These are phyloP conservation scores for Xerus rutilus DNA, from an alignment of 2,797 vertebrate genomes.

Conservation along the genomic window DNA sequence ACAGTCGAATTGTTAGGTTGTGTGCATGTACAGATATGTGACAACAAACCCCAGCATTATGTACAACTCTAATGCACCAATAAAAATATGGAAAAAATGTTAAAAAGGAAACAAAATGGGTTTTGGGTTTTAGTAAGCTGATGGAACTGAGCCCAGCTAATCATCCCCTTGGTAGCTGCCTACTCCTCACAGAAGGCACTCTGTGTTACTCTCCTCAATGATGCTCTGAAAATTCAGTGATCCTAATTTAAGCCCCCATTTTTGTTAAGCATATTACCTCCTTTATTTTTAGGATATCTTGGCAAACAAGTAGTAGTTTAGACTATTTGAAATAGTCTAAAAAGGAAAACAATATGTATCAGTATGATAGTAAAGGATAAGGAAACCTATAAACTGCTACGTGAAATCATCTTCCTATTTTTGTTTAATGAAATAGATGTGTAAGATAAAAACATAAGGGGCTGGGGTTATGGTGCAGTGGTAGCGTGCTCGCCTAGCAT, in stretches of 20 bases:
- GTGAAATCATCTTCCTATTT: background rate
- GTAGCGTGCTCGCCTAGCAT: too few species aligned
- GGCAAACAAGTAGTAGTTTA: conserved; percentile 14
- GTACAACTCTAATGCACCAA: too few species aligned
- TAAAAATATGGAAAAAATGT: too few species aligned
- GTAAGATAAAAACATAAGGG: background rate
- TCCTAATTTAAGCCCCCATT: background rate
- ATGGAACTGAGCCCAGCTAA: background rate
- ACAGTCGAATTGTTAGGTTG: too few species aligned
- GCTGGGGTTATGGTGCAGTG: too few species aligned
- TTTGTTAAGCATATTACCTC: conserved; percentile 18
- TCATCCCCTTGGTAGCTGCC: background rate
- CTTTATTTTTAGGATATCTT: conserved; percentile 43
- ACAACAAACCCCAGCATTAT: too few species aligned
- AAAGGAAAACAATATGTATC: conserved; percentile 2
- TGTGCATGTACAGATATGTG: too few species aligned
- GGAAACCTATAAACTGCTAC: background rate
- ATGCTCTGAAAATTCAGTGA: conserved; percentile 20
- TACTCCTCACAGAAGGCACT: background rate
- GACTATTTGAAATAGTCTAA: background rate
- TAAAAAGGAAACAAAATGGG: background rate
- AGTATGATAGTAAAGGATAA: background rate
- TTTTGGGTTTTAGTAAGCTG: background rate
- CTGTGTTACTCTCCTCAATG: background rate
- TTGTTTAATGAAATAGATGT: conserved; percentile 40